Evolutionary conservation across 2,888 invertebrate species (phyloP).

Genomic region (Capitulum mitella): DNA sequence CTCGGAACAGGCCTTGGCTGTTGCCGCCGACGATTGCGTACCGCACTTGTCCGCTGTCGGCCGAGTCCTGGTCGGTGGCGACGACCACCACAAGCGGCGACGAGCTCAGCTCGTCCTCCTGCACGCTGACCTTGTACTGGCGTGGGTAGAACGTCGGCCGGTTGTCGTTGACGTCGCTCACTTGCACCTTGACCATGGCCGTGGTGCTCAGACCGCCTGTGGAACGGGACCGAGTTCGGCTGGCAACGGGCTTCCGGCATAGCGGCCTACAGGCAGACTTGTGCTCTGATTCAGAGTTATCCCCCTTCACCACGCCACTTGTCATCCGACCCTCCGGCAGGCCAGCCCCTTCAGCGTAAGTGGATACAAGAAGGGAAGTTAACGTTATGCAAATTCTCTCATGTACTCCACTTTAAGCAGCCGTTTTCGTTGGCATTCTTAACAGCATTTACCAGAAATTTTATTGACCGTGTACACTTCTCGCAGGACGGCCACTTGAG

Average conservation of each 20-base stretch:
- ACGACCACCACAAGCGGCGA: constrained; percentile 50
- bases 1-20: constrained; percentile 74
- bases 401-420: no score
- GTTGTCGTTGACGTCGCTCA: constrained; percentile 73
- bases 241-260: background rate
- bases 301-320: background rate
- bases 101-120: constrained; percentile 53
- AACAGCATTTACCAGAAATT: no score
- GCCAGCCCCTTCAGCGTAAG: no score
- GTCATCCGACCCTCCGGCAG: no score
- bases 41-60: constrained; percentile 68
- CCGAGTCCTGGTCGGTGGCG: constrained; percentile 82
- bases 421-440: no score
- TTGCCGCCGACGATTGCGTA: constrained; percentile 79
- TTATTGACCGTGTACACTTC: no score
- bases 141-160: constrained; percentile 83
- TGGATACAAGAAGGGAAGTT: no score
- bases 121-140: constrained; percentile 76
- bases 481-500: no score
- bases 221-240: background rate
- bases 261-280: background rate
- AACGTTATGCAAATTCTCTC: no score
- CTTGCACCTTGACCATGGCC: constrained; percentile 76
- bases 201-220: constrained; percentile 80
- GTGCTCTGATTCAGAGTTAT: background rate